Conservation (phyloP, 1,140 invertebrate genomes). For the Metaphire vulgaris region DNA sequence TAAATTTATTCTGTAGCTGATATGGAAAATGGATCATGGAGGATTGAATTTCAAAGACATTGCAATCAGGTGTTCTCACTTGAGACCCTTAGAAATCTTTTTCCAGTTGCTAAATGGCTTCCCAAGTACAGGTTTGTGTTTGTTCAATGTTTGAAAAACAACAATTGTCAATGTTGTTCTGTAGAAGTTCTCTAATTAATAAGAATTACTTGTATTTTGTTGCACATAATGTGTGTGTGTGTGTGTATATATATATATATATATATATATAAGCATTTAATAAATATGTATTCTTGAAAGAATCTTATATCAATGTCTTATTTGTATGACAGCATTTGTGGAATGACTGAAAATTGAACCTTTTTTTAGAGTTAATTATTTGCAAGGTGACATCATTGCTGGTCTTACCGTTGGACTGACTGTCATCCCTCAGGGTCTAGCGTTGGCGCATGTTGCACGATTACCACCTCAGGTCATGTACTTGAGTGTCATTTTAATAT, state of each 20-base stretch:
- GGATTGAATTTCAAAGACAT: background rate
- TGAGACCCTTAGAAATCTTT: slow-evolving; percentile 12
- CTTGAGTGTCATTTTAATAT: no score
- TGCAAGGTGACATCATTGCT: slow-evolving; percentile 55
- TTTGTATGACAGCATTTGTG: no score
- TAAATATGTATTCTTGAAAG: background rate
- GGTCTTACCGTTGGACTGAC: slow-evolving; percentile 78
- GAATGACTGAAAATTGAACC: no score
- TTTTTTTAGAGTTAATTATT: slow-evolving; percentile 24
- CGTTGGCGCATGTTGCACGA: slow-evolving; percentile 73
- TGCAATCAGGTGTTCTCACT: slow-evolving; percentile 5
- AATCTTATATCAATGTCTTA: background rate
- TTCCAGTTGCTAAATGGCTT: slow-evolving; percentile 27
- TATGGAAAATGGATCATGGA: background rate
- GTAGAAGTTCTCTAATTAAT: background rate
- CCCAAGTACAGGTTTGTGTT: slow-evolving; percentile 28
- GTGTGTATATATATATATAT: slow-evolving; percentile 6
- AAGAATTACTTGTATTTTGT: background rate
- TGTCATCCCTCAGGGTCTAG: slow-evolving; percentile 76
- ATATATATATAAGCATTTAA: background rate
- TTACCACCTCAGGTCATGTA: slow-evolving; percentile 61
- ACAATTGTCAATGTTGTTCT: background rate
- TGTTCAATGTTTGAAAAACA: background rate
- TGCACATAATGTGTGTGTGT: background rate
- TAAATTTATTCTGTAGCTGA: no score